Conservation (phyloP, 2,888 invertebrate genomes). For the Cybosia mesomella region DNA sequence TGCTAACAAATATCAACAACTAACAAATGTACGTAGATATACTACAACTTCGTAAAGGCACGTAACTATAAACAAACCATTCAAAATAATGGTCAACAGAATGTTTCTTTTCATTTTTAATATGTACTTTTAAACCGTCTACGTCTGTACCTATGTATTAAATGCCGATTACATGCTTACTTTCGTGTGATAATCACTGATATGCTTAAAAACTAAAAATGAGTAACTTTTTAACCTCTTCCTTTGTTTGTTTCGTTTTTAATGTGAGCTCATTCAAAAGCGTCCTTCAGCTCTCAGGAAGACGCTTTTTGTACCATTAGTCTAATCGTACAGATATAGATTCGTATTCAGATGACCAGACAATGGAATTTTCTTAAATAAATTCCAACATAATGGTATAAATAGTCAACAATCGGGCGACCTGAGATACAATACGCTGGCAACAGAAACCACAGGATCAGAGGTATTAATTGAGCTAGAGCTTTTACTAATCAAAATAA, state of each 20-base stretch:
- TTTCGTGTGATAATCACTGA: background rate
- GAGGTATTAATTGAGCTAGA: background rate
- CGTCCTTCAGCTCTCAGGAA: too few species aligned
- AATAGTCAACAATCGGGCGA: background rate
- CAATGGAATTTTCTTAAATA: background rate
- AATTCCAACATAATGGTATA: background rate
- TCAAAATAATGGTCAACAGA: slow-evolving; percentile 59
- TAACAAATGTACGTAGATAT: slow-evolving; percentile 50
- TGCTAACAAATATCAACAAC: slow-evolving; percentile 55
- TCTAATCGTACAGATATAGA: background rate
- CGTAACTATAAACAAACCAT: slow-evolving; percentile 65
- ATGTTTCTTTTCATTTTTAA: slow-evolving; percentile 22
- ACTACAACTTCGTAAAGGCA: slow-evolving; percentile 65
- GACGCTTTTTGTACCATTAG: too few species aligned
- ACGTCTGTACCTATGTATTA: background rate
- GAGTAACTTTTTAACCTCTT: background rate
- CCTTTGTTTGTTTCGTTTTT: background rate
- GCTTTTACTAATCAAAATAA: background rate
- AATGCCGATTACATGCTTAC: too few species aligned
- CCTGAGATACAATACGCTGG: too few species aligned
- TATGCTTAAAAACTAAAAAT: background rate
- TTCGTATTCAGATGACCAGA: background rate
- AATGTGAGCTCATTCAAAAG: too few species aligned
- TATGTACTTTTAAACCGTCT: slow-evolving; percentile 2
- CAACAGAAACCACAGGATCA: background rate